Base-by-base conservation (phyloP, 2,797 vertebrate genomes). In the Argya squamiceps region DNA sequence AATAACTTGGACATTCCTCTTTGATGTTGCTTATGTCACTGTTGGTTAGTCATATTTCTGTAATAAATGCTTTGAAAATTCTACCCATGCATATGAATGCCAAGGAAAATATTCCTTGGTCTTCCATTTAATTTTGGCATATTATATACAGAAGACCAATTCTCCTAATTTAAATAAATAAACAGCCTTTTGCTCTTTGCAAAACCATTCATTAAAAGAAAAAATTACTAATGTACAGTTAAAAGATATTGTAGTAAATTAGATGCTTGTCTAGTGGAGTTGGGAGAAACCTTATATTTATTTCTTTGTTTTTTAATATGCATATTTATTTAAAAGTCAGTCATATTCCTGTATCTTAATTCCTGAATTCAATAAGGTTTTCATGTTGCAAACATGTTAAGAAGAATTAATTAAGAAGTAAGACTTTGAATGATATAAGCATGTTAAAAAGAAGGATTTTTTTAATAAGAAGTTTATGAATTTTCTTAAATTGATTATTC, bases 151-250 rank as follows among this genome's bases (percentile, higher is more conserved):
- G 93, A 88, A 34, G 39, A 43, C 21, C 6, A 74, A 32, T 89
- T 93, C 37, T 93, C 11, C 34, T 70, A 53, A 62, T 86, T 96
- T 77, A 89, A 91, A 92, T 90, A 92, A 92, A 93, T 80, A 92
- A 95, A 69, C 11, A 82, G 2, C 6, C 65, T 17, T 64, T 87
- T 83, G 18, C 6, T 93, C 41, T 88, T 69, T 64, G 15, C 21
- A 84, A 95, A 89, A 32, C 19, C 20, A 49, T 70, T 73, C 7
- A 81, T 93, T 87, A 60, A 63, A 63, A 60, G 21, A 49, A 70
- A 70, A 46, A 39, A 27, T 2, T 56, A 53, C 6, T 60, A 16
- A 47, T 24, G 12, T 53, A 37, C 49, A 64, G 23, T 75, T 70
- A 53, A 10, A 81, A 34, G 0, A 10, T 32, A 39, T 74, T 86